Evolutionary conservation across 92 coral and sea anemone species (phyloP).

Genomic region (Desmophyllum pertusum): DNA sequence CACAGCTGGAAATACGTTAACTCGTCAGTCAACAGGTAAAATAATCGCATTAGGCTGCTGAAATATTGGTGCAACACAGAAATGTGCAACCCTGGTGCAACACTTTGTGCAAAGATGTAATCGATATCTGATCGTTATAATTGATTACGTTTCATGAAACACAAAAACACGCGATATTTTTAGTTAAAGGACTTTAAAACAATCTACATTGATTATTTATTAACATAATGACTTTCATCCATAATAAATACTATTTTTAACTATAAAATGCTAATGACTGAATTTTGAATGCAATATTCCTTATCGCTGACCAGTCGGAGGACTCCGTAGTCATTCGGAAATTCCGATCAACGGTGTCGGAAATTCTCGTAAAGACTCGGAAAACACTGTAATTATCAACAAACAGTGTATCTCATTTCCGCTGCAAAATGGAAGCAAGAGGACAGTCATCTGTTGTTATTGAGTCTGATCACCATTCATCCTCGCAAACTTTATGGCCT

Average conservation of each 20-base stretch:
- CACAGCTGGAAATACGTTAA: neutral
- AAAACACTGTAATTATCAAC: neutral
- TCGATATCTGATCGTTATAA: conserved; percentile 21
- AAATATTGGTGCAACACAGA: neutral
- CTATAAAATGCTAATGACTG: too few relatives aligned
- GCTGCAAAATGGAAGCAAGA: conserved; percentile 45
- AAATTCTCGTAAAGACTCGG: neutral
- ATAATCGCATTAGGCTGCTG: neutral
- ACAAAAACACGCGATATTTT: neutral
- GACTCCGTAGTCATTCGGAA: conserved; percentile 5
- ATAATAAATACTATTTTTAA: neutral
- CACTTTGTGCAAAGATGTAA: neutral
- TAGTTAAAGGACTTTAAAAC: neutral
- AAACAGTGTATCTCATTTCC: conserved; percentile 27
- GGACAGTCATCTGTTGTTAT: conserved; percentile 41
- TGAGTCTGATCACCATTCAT: conserved; percentile 83
- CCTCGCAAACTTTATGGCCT: conserved; percentile 87
- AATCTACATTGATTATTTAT: neutral
- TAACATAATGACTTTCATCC: neutral
- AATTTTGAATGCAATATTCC: too few relatives aligned
- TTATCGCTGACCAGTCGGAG: conserved; percentile 20
- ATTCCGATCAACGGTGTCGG: conserved; percentile 22
- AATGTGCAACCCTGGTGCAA: conserved; percentile 11
- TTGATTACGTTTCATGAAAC: neutral
- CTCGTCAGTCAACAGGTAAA: too few relatives aligned